Evolutionary conservation across 1,140 invertebrate species (phyloP).

Genomic region (Xylocopa sonorina): DNA sequence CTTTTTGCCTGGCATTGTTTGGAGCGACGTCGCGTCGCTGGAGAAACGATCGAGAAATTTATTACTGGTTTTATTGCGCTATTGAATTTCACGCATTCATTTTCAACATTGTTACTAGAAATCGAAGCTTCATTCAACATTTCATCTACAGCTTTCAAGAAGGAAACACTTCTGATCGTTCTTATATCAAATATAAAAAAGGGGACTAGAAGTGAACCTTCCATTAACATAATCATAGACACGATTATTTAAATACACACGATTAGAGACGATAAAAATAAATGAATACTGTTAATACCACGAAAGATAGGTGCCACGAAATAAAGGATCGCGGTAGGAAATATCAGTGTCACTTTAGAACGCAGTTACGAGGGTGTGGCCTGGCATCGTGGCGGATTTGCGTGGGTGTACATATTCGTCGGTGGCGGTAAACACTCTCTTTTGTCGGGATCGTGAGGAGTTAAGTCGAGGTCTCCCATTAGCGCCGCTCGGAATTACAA

Average conservation of each 20-base stretch:
- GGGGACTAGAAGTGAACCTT: too few species aligned
- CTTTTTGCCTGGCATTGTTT: background rate
- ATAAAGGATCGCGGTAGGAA: background rate
- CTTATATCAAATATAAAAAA: too few species aligned
- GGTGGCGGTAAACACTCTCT: conserved; percentile 67
- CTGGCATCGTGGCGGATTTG: conserved; percentile 55
- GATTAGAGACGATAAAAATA: too few species aligned
- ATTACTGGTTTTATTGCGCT: background rate
- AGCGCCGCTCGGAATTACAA: conserved; percentile 73
- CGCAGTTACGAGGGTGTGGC: conserved; percentile 44
- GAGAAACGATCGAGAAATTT: background rate
- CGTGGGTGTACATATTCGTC: conserved; percentile 45
- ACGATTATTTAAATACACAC: too few species aligned
- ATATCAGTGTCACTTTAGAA: conserved; percentile 23
- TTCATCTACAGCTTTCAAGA: too few species aligned
- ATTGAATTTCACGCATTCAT: background rate
- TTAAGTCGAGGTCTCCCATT: conserved; percentile 71
- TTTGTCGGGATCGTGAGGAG: conserved; percentile 62
- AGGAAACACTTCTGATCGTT: too few species aligned
- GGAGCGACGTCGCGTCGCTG: background rate
- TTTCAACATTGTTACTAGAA: too few species aligned
- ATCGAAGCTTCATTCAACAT: too few species aligned
- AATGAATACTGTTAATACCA: too few species aligned
- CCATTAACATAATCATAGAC: too few species aligned
- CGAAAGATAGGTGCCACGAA: too few species aligned